Percentiles rank a stretch among this genome's conserved stretches.
These are phyloP conservation scores for Neostethus bicornis DNA, from an alignment of 2,797 vertebrate genomes.

Conservation along the genomic window DNA sequence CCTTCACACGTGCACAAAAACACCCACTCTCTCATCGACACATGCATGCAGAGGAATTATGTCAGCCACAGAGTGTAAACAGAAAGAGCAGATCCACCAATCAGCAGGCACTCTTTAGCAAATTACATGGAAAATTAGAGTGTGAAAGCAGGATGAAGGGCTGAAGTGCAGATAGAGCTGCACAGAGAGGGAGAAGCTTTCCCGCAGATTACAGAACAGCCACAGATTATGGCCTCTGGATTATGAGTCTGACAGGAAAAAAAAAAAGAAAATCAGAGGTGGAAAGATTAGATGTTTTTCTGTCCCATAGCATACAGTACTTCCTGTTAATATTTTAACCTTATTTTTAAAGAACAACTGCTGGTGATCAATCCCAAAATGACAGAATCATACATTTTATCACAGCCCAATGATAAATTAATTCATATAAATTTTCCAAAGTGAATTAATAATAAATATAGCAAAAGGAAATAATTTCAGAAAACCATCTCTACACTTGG, in stretches of 20 bases:
- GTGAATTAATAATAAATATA: too few species aligned
- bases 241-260: slow-evolving; percentile 69
- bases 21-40: slow-evolving; percentile 11
- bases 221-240: slow-evolving; percentile 73
- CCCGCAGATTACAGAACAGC: slow-evolving; percentile 73
- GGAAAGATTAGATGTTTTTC: slow-evolving; percentile 44
- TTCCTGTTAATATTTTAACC: neutral
- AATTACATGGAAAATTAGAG: slow-evolving; percentile 76
- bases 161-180: slow-evolving; percentile 64
- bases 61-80: slow-evolving; percentile 63
- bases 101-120: slow-evolving; percentile 70
- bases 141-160: slow-evolving; percentile 72
- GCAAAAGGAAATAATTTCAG: too few species aligned
- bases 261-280: slow-evolving; percentile 32
- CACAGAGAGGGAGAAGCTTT: slow-evolving; percentile 69
- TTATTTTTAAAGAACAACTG: neutral
- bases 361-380: neutral
- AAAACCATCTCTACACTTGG: too few species aligned
- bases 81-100: slow-evolving; percentile 51
- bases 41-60: slow-evolving; percentile 33
- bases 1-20: slow-evolving; percentile 1
- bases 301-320: slow-evolving; percentile 18
- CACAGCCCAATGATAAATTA: neutral
- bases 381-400: slow-evolving; percentile 1
- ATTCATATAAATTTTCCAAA: too few species aligned